These are phyloP conservation scores for Chaetodon trifasciatus DNA, from an alignment of 2,797 vertebrate species.

Conservation along the genomic window DNA sequence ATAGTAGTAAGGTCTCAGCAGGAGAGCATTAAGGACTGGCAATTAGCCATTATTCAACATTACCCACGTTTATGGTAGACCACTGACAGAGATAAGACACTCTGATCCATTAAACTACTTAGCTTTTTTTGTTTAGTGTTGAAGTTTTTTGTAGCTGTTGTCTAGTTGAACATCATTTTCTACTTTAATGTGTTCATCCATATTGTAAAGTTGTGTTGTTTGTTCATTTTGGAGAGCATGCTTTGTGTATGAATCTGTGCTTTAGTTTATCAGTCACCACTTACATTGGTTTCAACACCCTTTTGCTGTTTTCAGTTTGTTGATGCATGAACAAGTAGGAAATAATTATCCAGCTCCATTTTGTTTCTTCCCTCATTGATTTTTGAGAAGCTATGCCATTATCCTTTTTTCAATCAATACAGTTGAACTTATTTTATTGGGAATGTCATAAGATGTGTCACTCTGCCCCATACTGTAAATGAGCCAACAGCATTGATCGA, in stretches of 20 bases:
- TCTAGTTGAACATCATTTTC: constrained; percentile 9
- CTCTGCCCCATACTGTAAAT: not conserved
- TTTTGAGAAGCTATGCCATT: constrained; percentile 24
- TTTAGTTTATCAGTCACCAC: not conserved
- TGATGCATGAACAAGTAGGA: not conserved
- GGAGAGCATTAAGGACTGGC: constrained; percentile 68
- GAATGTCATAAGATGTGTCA: constrained; percentile 9
- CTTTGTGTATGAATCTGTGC: not conserved
- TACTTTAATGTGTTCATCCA: not conserved
- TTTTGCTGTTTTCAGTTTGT: not conserved
- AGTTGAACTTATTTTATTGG: constrained; percentile 11
- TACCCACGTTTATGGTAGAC: constrained; percentile 41
- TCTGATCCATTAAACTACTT: constrained; percentile 75
- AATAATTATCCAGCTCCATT: not conserved
- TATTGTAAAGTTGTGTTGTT: not conserved
- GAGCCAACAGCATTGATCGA: constrained; percentile 29
- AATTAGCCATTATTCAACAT: constrained; percentile 69
- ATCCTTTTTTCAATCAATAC: constrained; percentile 47
- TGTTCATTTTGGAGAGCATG: not conserved
- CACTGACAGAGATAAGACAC: constrained; percentile 62
- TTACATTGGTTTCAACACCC: not conserved
- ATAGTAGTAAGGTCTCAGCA: constrained; percentile 61
- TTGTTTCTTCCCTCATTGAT: constrained; percentile 42
- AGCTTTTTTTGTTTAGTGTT: constrained; percentile 38
- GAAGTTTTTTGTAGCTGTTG: constrained; percentile 29